Conservation (phyloP, 2,797 vertebrate genomes). For the Chiroxiphia lanceolata region DNA sequence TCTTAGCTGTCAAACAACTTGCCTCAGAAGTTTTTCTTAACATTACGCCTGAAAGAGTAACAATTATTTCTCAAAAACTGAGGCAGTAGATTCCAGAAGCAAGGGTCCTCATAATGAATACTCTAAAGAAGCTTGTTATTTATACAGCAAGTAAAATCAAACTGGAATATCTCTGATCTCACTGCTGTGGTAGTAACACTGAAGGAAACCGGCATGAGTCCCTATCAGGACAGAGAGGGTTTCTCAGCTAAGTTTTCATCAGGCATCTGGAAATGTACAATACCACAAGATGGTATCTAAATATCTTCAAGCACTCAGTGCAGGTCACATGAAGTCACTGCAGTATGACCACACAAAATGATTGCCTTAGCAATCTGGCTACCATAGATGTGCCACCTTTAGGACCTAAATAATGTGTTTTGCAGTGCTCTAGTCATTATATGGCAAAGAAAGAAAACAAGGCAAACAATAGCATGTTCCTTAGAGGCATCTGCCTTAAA, state of each 20-base stretch:
- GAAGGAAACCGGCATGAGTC: background rate
- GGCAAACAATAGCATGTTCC: background rate
- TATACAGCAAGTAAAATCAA: background rate
- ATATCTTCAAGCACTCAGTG: background rate
- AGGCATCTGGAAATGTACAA: background rate
- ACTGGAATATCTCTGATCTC: background rate
- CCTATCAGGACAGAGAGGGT: background rate
- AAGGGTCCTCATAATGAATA: background rate
- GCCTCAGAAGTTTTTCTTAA: background rate
- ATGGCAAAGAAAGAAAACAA: background rate
- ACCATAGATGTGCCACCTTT: background rate
- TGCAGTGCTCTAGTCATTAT: background rate
- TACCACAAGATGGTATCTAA: background rate
- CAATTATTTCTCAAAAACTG: background rate
- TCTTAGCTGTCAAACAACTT: background rate
- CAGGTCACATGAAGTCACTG: background rate
- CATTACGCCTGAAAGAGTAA: background rate
- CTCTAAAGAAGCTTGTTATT: background rate
- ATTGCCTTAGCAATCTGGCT: background rate
- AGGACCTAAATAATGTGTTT: background rate
- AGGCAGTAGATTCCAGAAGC: background rate
- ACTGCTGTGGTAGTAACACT: background rate
- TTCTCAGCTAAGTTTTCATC: background rate
- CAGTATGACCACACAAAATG: background rate
- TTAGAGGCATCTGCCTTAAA: background rate